Conservation (phyloP, 2,113 vertebrate genomes). For the Agapornis roseicollis region DNA sequence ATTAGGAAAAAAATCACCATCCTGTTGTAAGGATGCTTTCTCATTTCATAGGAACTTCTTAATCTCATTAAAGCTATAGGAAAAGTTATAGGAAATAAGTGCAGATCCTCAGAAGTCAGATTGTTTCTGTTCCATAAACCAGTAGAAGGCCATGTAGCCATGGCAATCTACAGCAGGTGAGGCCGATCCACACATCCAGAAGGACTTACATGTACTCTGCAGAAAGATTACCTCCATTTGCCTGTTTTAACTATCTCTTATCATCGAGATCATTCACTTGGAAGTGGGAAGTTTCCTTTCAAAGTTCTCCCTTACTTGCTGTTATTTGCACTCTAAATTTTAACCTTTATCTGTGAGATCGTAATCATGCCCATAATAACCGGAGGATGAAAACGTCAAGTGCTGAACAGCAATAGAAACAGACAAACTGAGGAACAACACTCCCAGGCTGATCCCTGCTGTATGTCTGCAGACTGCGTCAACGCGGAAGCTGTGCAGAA, state of each 20-base stretch:
- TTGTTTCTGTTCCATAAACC: background rate
- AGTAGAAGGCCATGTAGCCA: background rate
- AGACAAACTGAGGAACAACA: background rate
- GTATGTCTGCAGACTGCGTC: background rate
- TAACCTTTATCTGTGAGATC: background rate
- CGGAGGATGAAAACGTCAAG: background rate
- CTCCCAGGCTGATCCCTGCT: background rate
- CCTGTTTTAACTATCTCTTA: background rate
- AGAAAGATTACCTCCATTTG: background rate
- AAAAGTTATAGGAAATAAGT: background rate
- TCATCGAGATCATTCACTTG: background rate
- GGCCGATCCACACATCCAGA: background rate
- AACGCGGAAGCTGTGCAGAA: background rate
- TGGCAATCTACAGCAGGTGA: background rate
- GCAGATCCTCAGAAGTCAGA: background rate
- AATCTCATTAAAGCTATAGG: background rate
- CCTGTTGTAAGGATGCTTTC: background rate
- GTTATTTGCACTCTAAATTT: background rate
- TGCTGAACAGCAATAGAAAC: background rate
- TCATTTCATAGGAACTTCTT: background rate
- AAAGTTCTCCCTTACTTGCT: background rate
- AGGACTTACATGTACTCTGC: accelerated
- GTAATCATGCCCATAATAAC: background rate
- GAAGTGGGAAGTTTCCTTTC: background rate
- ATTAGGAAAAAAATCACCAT: background rate